A percentile compares a stretch with the other conserved stretches of the same genome.
phyloP scores from a whole-genome alignment of 2,797 vertebrate genomes.

The Dicrostonyx torquatus region DNA sequence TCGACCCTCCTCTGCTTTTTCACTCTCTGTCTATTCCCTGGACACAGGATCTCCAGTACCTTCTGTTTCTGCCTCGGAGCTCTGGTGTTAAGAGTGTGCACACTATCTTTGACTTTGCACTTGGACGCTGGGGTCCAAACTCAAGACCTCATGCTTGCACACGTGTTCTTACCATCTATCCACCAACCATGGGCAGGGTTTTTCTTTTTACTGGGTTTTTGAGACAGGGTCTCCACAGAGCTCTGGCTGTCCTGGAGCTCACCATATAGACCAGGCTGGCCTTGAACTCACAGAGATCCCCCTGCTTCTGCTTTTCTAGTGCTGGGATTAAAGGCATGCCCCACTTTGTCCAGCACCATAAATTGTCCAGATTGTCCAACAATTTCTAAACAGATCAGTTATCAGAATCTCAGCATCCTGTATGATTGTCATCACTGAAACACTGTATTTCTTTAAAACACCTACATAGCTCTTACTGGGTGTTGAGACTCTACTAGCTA shows the following conservation, averaged over 20 bases:
- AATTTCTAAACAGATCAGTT: constrained; percentile 23
- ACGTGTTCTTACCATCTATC: neutral
- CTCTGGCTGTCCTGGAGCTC: neutral
- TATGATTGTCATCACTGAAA: neutral
- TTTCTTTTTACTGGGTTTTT: neutral
- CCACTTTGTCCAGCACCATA: neutral
- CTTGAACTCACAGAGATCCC: neutral
- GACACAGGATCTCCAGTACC: neutral
- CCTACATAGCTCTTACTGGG: neutral
- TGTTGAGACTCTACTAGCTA: neutral
- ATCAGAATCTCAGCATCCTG: neutral
- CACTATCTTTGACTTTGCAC: neutral
- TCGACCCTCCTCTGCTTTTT: neutral
- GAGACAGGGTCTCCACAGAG: neutral
- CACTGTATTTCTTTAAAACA: neutral
- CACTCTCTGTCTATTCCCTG: neutral
- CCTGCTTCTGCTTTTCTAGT: neutral
- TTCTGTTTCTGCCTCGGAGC: neutral
- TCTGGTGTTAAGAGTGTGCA: neutral
- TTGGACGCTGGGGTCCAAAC: neutral
- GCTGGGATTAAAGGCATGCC: neutral
- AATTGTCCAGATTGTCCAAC: too few relatives aligned
- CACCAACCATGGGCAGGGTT: neutral
- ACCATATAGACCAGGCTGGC: neutral
- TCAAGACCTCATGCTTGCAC: neutral